Evolutionary conservation across 2,888 invertebrate genomes (phyloP).

Genomic region (Caenorhabditis sp.): DNA sequence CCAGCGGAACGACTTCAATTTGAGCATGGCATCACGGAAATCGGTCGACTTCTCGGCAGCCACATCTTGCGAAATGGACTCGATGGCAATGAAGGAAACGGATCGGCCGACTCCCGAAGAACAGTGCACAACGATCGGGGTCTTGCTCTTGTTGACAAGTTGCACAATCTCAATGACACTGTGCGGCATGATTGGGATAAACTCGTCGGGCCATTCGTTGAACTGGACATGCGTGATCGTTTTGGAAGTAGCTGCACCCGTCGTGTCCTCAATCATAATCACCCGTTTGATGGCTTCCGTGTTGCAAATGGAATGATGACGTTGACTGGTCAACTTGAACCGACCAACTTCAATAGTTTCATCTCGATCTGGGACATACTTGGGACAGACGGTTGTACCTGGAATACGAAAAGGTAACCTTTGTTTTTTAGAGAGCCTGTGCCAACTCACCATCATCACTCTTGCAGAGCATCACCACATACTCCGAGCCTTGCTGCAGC

Average conservation of each 20-base stretch:
- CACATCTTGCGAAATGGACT: not conserved
- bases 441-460: not conserved
- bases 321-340: not conserved
- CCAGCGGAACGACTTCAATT: not conserved
- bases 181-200: not conserved
- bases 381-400: not conserved
- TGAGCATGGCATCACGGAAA: not conserved
- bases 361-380: not conserved
- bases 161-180: not conserved
- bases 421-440: no score
- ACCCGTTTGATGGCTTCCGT: not conserved
- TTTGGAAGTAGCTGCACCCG: no score
- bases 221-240: not conserved
- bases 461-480: not conserved
- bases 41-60: no score
- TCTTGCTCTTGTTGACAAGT: not conserved
- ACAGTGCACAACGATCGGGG: not conserved
- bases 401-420: not conserved
- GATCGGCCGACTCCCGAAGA: not conserved
- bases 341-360: not conserved
- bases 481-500: not conserved
- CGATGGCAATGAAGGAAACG: not conserved
- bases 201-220: not conserved
- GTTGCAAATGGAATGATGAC: not conserved
- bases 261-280: not conserved